These are phyloP conservation scores for Xenentodon cancila DNA, from an alignment of 2,797 vertebrate species.

Conservation along the genomic window DNA sequence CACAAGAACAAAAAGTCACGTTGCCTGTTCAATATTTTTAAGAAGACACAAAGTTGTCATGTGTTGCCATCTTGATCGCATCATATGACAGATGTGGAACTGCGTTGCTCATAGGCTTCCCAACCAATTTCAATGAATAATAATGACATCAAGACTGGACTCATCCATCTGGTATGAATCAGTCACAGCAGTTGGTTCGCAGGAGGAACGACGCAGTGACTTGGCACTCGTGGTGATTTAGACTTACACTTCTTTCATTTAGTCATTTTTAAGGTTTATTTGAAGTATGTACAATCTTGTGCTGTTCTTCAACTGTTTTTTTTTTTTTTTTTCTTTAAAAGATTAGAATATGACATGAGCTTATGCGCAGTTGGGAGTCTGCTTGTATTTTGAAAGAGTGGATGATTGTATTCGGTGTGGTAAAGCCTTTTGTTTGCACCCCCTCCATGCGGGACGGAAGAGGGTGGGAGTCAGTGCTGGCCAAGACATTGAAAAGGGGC, in stretches of 20 bases:
- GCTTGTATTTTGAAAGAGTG: slow-evolving; percentile 25
- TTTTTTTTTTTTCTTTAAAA: slow-evolving; percentile 17
- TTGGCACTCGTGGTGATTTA: slow-evolving; percentile 11
- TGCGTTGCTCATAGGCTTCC: slow-evolving; percentile 50
- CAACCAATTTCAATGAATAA: slow-evolving; percentile 52
- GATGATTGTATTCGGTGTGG: slow-evolving; percentile 13
- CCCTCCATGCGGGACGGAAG: slow-evolving; percentile 42
- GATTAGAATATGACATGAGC: slow-evolving; percentile 10
- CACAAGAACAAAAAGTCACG: slow-evolving; percentile 18
- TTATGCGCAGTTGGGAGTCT: slow-evolving; percentile 8
- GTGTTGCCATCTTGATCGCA: slow-evolving; percentile 45
- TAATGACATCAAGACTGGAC: slow-evolving; percentile 48
- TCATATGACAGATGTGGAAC: slow-evolving; percentile 45
- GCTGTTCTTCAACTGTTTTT: not conserved
- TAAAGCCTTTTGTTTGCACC: slow-evolving; percentile 72
- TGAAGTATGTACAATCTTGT: not conserved
- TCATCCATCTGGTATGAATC: slow-evolving; percentile 65
- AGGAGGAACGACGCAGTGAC: slow-evolving; percentile 19
- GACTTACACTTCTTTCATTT: slow-evolving; percentile 12
- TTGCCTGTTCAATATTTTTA: slow-evolving; percentile 33
- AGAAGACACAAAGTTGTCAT: slow-evolving; percentile 34
- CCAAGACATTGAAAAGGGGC: slow-evolving; percentile 54
- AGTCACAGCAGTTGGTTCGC: slow-evolving; percentile 39
- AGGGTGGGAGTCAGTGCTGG: slow-evolving; percentile 51
- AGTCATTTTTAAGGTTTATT: slow-evolving; percentile 16